A percentile compares a stretch with the other conserved stretches of the same genome.
Evolutionary conservation across 2,888 invertebrate genomes (phyloP).

Genomic region (Stratiomys singularior): DNA sequence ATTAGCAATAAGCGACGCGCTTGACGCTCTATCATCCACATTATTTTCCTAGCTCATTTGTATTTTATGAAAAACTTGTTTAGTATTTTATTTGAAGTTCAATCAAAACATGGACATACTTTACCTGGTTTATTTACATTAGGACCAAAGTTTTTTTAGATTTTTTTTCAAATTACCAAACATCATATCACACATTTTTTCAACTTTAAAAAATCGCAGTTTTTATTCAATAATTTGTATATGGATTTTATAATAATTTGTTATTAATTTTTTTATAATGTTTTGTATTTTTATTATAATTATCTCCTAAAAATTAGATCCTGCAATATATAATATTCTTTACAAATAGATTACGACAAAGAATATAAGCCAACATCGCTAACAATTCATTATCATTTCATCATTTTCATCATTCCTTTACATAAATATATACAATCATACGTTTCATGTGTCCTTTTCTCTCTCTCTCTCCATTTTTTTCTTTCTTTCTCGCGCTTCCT

Average conservation of each 20-base stretch:
- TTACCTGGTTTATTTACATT: too few relatives aligned
- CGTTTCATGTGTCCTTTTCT: too few relatives aligned
- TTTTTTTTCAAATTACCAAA: too few relatives aligned
- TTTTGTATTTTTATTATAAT: conserved; percentile 12
- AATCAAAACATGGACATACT: too few relatives aligned
- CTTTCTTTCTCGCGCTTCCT: background rate
- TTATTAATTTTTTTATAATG: conserved; percentile 6
- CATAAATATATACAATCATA: conserved; percentile 5
- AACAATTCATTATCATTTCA: conserved; percentile 21
- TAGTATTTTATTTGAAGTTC: too few relatives aligned
- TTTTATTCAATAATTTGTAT: conserved; percentile 26
- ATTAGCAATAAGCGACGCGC: too few relatives aligned
- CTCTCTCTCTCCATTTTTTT: conserved; percentile 3
- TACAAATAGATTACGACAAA: conserved; percentile 40
- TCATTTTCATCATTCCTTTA: conserved; percentile 5
- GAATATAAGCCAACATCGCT: conserved; percentile 36
- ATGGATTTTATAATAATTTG: conserved; percentile 20
- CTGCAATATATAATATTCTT: conserved; percentile 4
- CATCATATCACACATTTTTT: too few relatives aligned
- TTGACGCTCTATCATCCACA: too few relatives aligned
- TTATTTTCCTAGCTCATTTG: too few relatives aligned
- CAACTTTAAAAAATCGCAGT: conserved; percentile 31
- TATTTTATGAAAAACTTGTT: too few relatives aligned
- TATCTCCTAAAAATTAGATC: conserved; percentile 28
- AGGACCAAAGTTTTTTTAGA: too few relatives aligned